Evolutionary conservation across 2,113 vertebrate genomes (phyloP).

Genomic region (Brienomyrus brachyistius): DNA sequence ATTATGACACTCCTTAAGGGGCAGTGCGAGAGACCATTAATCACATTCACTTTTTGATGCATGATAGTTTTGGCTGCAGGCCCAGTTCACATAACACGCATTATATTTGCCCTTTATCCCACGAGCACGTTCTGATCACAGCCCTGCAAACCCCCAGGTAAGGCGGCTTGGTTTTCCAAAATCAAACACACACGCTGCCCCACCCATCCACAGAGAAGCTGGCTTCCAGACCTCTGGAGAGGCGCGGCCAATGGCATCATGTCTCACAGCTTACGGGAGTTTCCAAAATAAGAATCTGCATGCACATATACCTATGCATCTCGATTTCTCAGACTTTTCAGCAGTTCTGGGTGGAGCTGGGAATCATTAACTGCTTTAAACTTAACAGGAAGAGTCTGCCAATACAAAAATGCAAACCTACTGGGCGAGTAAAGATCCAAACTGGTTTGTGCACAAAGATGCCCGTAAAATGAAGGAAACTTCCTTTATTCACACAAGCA

Average conservation of each 20-base stretch:
- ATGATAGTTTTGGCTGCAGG: no score
- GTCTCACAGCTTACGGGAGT: not conserved
- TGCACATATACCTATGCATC: not conserved
- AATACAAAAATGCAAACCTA: not conserved
- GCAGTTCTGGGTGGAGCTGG: not conserved
- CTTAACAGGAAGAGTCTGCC: not conserved
- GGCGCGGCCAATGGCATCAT: not conserved
- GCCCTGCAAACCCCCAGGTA: not conserved
- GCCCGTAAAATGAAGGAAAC: not conserved
- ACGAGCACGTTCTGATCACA: not conserved
- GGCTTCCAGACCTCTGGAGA: not conserved
- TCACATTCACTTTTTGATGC: not conserved
- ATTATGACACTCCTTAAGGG: not conserved
- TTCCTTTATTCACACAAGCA: not conserved
- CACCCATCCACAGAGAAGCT: not conserved
- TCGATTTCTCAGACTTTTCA: not conserved
- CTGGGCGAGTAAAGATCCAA: not conserved
- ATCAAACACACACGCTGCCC: not conserved
- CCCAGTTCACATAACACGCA: not conserved
- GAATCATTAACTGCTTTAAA: not conserved
- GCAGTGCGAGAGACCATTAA: not conserved
- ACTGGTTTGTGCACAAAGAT: not conserved
- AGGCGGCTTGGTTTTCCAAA: not conserved
- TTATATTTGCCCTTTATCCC: not conserved
- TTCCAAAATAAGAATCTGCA: not conserved